Conservation (phyloP, 2,888 invertebrate genomes). For the Drosophila parthenogenetica region DNA sequence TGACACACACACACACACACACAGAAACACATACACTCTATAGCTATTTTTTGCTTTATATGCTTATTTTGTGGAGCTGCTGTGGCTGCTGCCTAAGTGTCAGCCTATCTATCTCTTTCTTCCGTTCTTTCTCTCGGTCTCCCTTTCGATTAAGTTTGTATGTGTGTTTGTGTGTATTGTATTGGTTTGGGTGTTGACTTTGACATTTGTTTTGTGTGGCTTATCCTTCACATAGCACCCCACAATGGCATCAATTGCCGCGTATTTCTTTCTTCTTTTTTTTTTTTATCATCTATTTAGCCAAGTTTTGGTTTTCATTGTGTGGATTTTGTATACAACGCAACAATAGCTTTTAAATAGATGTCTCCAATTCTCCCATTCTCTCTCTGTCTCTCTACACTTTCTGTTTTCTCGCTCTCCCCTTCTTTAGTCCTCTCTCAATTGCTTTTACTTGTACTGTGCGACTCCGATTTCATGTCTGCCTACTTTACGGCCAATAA, state of each 20-base stretch:
- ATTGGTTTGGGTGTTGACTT: slow-evolving; percentile 72
- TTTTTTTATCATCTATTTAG: slow-evolving; percentile 71
- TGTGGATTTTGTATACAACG: slow-evolving; percentile 60
- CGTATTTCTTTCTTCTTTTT: slow-evolving; percentile 38
- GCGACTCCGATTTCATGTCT: slow-evolving; percentile 68
- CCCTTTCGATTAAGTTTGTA: neutral
- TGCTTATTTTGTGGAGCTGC: slow-evolving; percentile 57
- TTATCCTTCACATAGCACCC: slow-evolving; percentile 70
- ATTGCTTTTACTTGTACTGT: slow-evolving; percentile 16
- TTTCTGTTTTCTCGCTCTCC: slow-evolving; percentile 1
- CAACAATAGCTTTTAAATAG: slow-evolving; percentile 76
- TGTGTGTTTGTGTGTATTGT: slow-evolving; percentile 32
- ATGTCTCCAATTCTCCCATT: slow-evolving; percentile 26
- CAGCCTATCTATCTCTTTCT: slow-evolving; percentile 25
- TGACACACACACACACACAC: slow-evolving; percentile 17
- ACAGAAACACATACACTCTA: slow-evolving; percentile 7
- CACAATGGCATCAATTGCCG: slow-evolving; percentile 70
- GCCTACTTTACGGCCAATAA: slow-evolving; percentile 78
- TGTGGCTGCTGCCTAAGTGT: slow-evolving; percentile 51
- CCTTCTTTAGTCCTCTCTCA: neutral
- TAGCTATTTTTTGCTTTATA: slow-evolving; percentile 36
- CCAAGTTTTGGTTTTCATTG: slow-evolving; percentile 75
- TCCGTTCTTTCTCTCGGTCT: neutral
- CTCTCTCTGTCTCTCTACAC: neutral
- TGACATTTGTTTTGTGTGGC: slow-evolving; percentile 79